phyloP scores from a whole-genome alignment of 2,888 invertebrate genomes.

The Psococerastis gibbosa region DNA sequence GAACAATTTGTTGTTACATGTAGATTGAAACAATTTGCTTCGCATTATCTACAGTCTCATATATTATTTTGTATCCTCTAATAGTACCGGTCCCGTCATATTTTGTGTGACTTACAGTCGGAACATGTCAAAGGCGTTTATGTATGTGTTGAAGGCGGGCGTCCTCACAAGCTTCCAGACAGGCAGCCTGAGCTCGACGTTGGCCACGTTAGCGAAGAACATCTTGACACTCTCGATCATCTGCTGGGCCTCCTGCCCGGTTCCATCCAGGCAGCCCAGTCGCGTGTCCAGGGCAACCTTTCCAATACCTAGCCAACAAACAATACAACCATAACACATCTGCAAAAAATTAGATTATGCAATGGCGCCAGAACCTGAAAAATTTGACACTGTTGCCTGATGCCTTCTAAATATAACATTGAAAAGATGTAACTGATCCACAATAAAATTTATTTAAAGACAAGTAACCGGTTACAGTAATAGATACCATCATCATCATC shows the following conservation, averaged over 20 bases:
- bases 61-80: background rate
- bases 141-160: slow-evolving; percentile 47
- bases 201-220: slow-evolving; percentile 58
- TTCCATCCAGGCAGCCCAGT: slow-evolving; percentile 47
- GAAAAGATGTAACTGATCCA: too few species aligned
- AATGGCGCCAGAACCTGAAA: too few species aligned
- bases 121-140: slow-evolving; percentile 50
- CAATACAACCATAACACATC: too few species aligned
- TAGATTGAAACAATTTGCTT: slow-evolving; percentile 12
- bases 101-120: slow-evolving; percentile 34
- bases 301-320: slow-evolving; percentile 62
- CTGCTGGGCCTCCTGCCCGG: slow-evolving; percentile 45
- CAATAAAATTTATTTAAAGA: too few species aligned
- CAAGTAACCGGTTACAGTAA: too few species aligned
- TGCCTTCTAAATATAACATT: too few species aligned
- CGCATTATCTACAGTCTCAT: slow-evolving; percentile 6
- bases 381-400: too few species aligned
- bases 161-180: slow-evolving; percentile 56
- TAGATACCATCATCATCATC: too few species aligned
- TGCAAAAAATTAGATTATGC: too few species aligned
- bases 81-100: too few species aligned
- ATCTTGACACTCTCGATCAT: slow-evolving; percentile 60
- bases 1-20: too few species aligned
- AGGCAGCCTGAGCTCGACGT: slow-evolving; percentile 53
- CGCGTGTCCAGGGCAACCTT: slow-evolving; percentile 64